phyloP scores from a whole-genome alignment of 2,113 vertebrate species.

The Oenanthe melanoleuca region DNA sequence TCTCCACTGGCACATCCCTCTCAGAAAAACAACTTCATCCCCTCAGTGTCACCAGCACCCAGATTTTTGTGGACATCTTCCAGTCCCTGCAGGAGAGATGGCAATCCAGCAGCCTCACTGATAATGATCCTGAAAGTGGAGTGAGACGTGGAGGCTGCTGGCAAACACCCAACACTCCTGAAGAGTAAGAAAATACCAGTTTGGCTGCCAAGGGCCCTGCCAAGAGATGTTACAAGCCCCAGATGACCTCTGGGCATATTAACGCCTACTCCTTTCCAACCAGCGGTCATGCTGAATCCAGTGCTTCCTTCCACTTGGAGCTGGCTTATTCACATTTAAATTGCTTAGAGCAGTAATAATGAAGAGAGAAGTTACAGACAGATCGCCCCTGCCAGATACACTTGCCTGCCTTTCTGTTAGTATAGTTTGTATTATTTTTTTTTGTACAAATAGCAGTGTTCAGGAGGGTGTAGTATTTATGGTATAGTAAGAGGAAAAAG shows the following conservation, averaged over 20 bases:
- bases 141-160: not conserved
- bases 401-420: not conserved
- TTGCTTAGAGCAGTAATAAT: not conserved
- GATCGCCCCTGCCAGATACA: accelerated
- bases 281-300: not conserved
- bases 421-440: not conserved
- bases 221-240: not conserved
- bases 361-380: not conserved
- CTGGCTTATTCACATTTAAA: not conserved
- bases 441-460: not conserved
- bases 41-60: not conserved
- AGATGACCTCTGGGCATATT: not conserved
- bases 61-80: not conserved
- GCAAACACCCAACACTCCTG: not conserved
- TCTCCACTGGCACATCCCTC: not conserved
- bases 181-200: not conserved
- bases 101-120: not conserved
- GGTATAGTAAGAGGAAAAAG: not conserved
- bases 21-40: not conserved
- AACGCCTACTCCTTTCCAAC: not conserved
- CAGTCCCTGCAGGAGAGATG: not conserved
- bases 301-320: not conserved
- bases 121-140: not conserved
- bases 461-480: not conserved
- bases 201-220: not conserved